Conservation (phyloP, 2,888 invertebrate species). For the Mactromeris polynyma region DNA sequence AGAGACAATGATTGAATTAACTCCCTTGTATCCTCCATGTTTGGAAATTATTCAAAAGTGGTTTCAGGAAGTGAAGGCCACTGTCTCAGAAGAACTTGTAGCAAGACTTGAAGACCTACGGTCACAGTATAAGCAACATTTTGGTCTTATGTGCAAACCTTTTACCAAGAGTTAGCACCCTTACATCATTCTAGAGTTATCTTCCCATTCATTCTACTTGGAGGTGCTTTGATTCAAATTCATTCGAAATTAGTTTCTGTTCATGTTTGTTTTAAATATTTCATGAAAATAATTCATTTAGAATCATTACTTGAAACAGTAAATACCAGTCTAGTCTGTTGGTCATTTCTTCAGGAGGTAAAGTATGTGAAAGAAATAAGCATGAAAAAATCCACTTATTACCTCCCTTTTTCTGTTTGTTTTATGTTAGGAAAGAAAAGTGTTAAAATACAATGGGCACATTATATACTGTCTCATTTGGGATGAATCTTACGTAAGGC, state of each 20-base stretch:
- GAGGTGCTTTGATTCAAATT: too few species aligned
- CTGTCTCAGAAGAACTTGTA: slow-evolving; percentile 11
- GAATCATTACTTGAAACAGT: neutral
- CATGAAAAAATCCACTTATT: too few species aligned
- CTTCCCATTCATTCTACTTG: neutral
- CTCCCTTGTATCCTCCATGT: slow-evolving; percentile 42
- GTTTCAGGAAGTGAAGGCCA: slow-evolving; percentile 23
- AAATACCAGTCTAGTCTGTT: neutral
- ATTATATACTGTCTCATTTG: too few species aligned
- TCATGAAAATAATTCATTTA: neutral
- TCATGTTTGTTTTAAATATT: neutral
- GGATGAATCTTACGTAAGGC: neutral
- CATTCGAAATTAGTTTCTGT: too few species aligned
- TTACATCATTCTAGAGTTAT: neutral
- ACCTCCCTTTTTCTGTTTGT: too few species aligned
- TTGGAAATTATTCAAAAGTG: slow-evolving; percentile 45
- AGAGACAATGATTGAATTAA: slow-evolving; percentile 56
- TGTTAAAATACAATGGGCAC: too few species aligned
- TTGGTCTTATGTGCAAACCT: slow-evolving; percentile 44
- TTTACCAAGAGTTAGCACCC: slow-evolving; percentile 26
- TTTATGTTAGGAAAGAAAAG: too few species aligned
- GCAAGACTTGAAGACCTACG: slow-evolving; percentile 44
- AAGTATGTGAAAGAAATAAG: too few species aligned
- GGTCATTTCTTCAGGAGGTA: too few species aligned
- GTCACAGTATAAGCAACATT: slow-evolving; percentile 26